A percentile compares a stretch with the other conserved stretches of the same genome.
phyloP scores from a whole-genome alignment of 2,797 vertebrate species.

The Chaetodon trifasciatus region DNA sequence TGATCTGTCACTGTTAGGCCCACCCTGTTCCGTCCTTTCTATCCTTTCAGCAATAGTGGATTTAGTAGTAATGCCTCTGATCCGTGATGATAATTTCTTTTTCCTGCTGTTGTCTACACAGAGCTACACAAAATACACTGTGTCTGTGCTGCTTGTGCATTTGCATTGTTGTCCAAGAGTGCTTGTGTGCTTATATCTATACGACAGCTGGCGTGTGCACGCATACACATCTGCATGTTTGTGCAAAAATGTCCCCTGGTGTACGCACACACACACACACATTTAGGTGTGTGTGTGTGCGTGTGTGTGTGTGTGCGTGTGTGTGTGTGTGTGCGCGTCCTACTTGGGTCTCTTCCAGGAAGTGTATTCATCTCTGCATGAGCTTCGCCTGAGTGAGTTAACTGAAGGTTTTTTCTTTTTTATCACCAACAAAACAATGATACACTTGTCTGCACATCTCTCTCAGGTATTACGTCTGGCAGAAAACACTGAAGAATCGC shows the following conservation, averaged over 20 bases:
- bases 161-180: conserved; percentile 23
- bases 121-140: conserved; percentile 28
- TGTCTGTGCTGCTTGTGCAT: neutral
- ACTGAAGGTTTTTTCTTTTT: conserved; percentile 9
- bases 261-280: neutral
- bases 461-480: neutral
- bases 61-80: conserved; percentile 57
- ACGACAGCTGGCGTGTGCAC: conserved; percentile 21
- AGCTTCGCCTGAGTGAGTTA: conserved; percentile 15
- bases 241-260: conserved; percentile 33
- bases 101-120: conserved; percentile 11
- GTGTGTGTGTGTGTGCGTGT: conserved; percentile 11
- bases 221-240: conserved; percentile 8
- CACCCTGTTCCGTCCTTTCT: conserved; percentile 39
- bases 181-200: conserved; percentile 22
- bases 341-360: conserved; percentile 53
- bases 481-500: neutral
- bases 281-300: conserved; percentile 2
- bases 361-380: conserved; percentile 14
- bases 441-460: neutral
- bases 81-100: conserved; percentile 47
- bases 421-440: conserved; percentile 4
- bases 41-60: conserved; percentile 33
- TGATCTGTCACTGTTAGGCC: conserved; percentile 58
- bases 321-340: conserved; percentile 24